Evolutionary conservation across 2,888 invertebrate species (phyloP), one percentile per base, ranked within the genome.

Genomic region (Drosophila kambysellisi): DNA sequence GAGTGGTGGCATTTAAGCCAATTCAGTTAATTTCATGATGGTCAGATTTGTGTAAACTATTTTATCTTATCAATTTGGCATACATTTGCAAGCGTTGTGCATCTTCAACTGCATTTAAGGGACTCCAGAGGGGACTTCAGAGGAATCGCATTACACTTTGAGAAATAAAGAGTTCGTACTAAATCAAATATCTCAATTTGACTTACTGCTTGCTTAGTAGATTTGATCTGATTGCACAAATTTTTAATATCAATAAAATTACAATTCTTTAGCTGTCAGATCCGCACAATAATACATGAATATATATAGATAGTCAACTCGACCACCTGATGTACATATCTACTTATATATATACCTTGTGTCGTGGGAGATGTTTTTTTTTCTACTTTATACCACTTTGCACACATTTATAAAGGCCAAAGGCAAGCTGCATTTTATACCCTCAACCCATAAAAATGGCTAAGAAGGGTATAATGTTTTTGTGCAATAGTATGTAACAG

Each of bases 1-100:
- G 25, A n/a, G 74, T 59, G 66, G 63, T 77, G 61, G 77, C 81
- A 78, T 78, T 78, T 80, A 70, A 76, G 70, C 70, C 76, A 70
- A 70, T 80, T 81, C 52, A 78, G 77, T 65, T 80, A 70, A 78
- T 78, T 80, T 78, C 63, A 61, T 66, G 70, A 57, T 62, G 57
- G 48, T 53, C 76, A 60, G 77, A 63, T 62, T 62, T 75, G 52
- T 76, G 59, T 63, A 70, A 73, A 59, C 61, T 61, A 79, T 65
- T 59, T 53, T 35, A 41, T 65, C 57, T 64, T 46, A 76, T 76
- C 54, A 63, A 54, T 74, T 46, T 25, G 37, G 43, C 62, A 63
- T 53, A 57, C 50, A 56, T 50, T 29, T 39, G 25, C 32, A 56
- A 58, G 48, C 17, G 6, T 64, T 39, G 41, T 15, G 57, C 29